Conservation (phyloP, 2,888 invertebrate genomes). For the Phaedon cochleariae region DNA sequence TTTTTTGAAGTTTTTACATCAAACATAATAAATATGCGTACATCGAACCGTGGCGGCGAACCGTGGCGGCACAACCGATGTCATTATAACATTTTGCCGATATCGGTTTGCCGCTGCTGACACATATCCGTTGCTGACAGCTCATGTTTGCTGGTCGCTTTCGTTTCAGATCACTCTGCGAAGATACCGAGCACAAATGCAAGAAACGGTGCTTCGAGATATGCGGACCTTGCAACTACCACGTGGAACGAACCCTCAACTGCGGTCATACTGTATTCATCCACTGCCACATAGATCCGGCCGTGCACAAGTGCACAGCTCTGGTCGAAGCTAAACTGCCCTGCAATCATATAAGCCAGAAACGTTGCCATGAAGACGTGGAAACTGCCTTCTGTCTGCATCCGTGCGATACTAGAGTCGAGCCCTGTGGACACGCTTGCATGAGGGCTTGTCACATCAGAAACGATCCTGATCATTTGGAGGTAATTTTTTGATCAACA, state of each 20-base stretch:
- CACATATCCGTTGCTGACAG: too few relatives aligned
- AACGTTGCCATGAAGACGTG: slow-evolving; percentile 61
- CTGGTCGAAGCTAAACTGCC: slow-evolving; percentile 47
- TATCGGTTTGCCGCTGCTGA: too few relatives aligned
- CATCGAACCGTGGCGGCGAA: too few relatives aligned
- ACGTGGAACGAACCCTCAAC: slow-evolving; percentile 60
- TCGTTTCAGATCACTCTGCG: slow-evolving; percentile 64
- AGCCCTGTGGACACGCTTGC: slow-evolving; percentile 73
- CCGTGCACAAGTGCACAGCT: slow-evolving; percentile 52
- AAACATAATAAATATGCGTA: too few relatives aligned
- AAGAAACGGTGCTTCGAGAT: slow-evolving; percentile 62
- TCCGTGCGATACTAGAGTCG: slow-evolving; percentile 66
- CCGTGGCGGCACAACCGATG: too few relatives aligned
- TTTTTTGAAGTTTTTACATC: too few relatives aligned
- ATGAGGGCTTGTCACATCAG: slow-evolving; percentile 66
- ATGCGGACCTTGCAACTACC: slow-evolving; percentile 63
- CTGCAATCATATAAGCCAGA: slow-evolving; percentile 60
- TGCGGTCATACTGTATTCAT: slow-evolving; percentile 65
- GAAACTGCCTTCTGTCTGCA: slow-evolving; percentile 58
- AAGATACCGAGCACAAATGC: slow-evolving; percentile 64
- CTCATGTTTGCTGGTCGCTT: too few relatives aligned
- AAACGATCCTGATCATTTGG: slow-evolving; percentile 68
- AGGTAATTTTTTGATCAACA: too few relatives aligned
- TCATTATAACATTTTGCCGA: too few relatives aligned
- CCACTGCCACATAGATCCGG: slow-evolving; percentile 62